Conservation (phyloP, 1,140 invertebrate genomes). For the Arion vulgaris region DNA sequence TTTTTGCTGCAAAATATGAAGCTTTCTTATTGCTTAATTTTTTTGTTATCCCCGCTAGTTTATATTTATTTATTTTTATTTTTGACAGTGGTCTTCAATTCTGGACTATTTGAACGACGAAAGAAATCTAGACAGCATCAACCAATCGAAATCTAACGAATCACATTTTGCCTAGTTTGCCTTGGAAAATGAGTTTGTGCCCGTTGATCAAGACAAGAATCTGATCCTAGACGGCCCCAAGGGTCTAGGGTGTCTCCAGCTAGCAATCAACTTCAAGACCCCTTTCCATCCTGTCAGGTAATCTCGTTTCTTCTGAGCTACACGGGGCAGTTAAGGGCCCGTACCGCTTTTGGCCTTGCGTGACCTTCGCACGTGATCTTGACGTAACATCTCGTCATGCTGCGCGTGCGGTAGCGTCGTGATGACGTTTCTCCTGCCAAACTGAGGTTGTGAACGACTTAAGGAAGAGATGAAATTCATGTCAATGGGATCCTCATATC, state of each 20-base stretch:
- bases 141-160: too few species aligned
- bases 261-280: neutral
- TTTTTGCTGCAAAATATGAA: too few species aligned
- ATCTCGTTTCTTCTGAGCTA: neutral
- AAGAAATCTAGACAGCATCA: too few species aligned
- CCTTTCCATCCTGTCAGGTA: neutral
- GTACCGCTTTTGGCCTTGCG: neutral
- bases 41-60: too few species aligned
- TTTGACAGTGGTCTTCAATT: too few species aligned
- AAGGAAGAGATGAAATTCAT: slow-evolving; percentile 23
- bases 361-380: slow-evolving; percentile 20
- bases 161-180: too few species aligned
- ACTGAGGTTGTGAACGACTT: neutral
- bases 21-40: too few species aligned
- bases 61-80: too few species aligned
- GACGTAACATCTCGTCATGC: slow-evolving; percentile 18
- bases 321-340: neutral
- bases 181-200: too few species aligned
- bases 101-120: too few species aligned
- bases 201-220: neutral
- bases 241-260: neutral
- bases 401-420: neutral
- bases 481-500: slow-evolving; percentile 16
- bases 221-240: neutral
- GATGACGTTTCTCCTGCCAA: neutral